Percentiles rank a stretch among this genome's conserved stretches.
Conservation (phyloP, 1,140 invertebrate genomes). For the Drosophila guanche region DNA sequence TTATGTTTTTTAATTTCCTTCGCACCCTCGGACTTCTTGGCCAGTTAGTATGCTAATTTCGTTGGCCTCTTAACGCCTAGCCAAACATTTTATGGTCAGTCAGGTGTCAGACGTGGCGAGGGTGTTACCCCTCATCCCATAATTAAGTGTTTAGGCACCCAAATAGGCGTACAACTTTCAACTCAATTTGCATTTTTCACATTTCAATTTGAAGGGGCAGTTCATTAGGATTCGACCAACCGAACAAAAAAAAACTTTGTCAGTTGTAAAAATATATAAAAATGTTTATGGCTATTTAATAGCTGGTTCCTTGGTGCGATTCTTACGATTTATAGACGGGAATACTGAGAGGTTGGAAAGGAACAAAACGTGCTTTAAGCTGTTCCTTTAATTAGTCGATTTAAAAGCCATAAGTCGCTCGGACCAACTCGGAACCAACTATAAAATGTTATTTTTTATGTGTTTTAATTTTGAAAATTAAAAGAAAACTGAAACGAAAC, state of each 20-base stretch:
- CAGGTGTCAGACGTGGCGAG: conserved; percentile 46
- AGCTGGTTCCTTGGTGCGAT: conserved; percentile 57
- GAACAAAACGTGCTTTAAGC: conserved; percentile 14
- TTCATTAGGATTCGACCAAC: not conserved
- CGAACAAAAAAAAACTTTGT: conserved; percentile 2
- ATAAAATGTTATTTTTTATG: conserved; percentile 37
- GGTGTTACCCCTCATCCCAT: conserved; percentile 23
- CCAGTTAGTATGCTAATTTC: conserved; percentile 79
- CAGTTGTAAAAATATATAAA: conserved; percentile 39
- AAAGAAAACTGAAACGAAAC: not conserved
- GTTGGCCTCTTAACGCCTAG: conserved; percentile 51
- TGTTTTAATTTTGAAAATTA: conserved; percentile 58
- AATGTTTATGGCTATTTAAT: conserved; percentile 67
- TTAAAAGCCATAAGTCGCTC: conserved; percentile 52
- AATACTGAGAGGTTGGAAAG: not conserved
- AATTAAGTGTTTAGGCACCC: conserved; percentile 76
- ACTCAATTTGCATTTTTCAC: conserved; percentile 75
- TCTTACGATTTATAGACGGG: conserved; percentile 48
- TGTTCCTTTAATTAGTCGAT: conserved; percentile 69
- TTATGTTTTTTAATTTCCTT: conserved; percentile 57
- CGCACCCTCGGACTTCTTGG: conserved; percentile 42
- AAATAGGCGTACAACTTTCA: conserved; percentile 74
- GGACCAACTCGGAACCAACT: conserved; percentile 19
- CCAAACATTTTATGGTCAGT: conserved; percentile 57
- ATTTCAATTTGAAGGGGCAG: conserved; percentile 51